Conservation (phyloP, 30 jellyfish, hydroid and myxozoan species). For the Aurelia coerulea region DNA sequence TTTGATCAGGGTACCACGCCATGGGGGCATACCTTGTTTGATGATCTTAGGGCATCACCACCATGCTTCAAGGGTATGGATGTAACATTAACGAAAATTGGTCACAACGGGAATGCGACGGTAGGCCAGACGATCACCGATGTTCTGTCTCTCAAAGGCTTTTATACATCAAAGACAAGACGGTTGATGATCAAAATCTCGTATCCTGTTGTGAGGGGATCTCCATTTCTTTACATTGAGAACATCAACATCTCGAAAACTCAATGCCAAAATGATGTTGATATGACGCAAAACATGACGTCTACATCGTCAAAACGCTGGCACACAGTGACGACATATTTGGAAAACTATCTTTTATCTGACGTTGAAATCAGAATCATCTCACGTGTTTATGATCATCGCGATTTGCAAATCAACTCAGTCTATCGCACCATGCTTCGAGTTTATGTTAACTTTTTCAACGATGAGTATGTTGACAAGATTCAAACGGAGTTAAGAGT, state of each 20-base stretch:
- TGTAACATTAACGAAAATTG: not conserved
- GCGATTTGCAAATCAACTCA: not conserved
- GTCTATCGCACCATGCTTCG: not conserved
- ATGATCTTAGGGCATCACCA: conserved; percentile 56
- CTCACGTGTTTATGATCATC: conserved; percentile 42
- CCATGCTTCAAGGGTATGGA: conserved; percentile 58
- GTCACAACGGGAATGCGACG: conserved; percentile 11
- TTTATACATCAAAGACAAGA: conserved; percentile 26
- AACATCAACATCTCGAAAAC: not conserved
- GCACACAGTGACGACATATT: not conserved
- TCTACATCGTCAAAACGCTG: not conserved
- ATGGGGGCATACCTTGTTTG: conserved; percentile 37
- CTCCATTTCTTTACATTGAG: conserved; percentile 17
- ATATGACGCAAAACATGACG: not conserved
- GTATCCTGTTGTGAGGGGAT: conserved; percentile 31
- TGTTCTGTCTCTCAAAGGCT: conserved; percentile 19
- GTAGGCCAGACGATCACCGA: conserved; percentile 1
- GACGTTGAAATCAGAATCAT: conserved; percentile 10
- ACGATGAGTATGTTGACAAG: conserved; percentile 11
- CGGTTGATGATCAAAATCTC: conserved; percentile 3
- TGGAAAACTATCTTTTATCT: conserved; percentile 19
- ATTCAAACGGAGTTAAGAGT: not conserved
- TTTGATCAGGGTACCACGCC: conserved; percentile 9
- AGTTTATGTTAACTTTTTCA: conserved; percentile 12
- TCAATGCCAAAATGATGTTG: not conserved